Evolutionary conservation across 2,113 vertebrate species (phyloP), one percentile per base, ranked within the genome.

Genomic region (Cepphus grylle): DNA sequence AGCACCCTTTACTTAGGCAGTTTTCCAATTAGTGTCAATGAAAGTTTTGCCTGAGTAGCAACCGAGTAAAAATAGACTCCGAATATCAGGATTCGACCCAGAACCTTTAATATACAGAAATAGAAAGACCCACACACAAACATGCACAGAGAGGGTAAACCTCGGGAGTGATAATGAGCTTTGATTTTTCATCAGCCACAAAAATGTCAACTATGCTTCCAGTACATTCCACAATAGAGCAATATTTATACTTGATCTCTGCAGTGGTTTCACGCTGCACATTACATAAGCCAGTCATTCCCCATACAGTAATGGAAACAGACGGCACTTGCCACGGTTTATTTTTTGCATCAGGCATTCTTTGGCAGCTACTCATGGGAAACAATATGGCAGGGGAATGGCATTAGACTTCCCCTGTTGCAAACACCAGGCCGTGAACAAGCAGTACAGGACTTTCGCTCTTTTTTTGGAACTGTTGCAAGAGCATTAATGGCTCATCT

Each of bases 261-360:
- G 82, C 91, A 72, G 69, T 15, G 74, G 89, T 74, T 96, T 90
- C 94, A 77, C 4, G 0, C 93, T 71, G 69, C 66, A 61, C 10
- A 4, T 96, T 97, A 93, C 94, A 86, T 96, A 97, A 97, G 81
- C 71, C 79, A 88, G 62, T 86, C 88, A 58, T 92, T 91, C 90
- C 80, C 79, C 94, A 90, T 83, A 80, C 88, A 95, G 95, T 84
- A 92, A 97, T 97, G 96, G 97, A 97, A 97, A 97, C 62, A 73
- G 91, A 62, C 21, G 7, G 84, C 74, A 76, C 88, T 94, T 93
- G 91, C 93, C 58, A 36, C 1, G 12, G 93, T 79, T 92, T 96
- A 97, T 97, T 94, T 96, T 96, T 87, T 91, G 88, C 93, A 96
- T 40, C 95, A 94, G 84, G 79, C 90, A 80, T 96, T 97, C 94